These are phyloP conservation scores for Propithecus perrieri DNA, from an alignment of 2,797 vertebrate species.

Conservation along the genomic window DNA sequence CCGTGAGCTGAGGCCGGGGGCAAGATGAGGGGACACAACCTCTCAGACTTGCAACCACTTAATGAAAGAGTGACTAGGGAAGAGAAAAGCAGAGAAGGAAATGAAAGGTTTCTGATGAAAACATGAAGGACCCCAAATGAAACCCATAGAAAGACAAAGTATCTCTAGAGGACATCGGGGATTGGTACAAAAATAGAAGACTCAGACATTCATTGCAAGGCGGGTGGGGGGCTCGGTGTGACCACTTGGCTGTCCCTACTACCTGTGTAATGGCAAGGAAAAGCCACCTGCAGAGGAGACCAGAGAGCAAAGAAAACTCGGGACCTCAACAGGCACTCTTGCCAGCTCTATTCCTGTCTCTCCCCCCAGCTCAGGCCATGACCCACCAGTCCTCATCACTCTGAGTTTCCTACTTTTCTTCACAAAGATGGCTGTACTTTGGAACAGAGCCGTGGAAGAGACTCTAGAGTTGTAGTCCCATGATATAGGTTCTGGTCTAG, in stretches of 20 bases:
- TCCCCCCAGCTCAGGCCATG: neutral
- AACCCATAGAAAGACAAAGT: neutral
- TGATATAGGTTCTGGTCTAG: neutral
- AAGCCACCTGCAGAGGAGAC: neutral
- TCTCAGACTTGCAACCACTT: neutral
- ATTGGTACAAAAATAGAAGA: neutral
- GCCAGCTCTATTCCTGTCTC: neutral
- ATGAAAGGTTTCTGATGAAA: neutral
- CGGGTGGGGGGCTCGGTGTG: rapidly evolving
- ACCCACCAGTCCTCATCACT: neutral
- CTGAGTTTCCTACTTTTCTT: neutral
- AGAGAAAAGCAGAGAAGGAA: neutral
- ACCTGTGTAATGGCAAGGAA: neutral
- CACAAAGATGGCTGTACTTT: neutral
- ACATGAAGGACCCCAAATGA: neutral
- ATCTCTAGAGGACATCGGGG: neutral
- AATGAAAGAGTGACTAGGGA: neutral
- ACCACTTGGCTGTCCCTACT: neutral
- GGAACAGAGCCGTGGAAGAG: neutral
- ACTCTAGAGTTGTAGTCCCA: neutral
- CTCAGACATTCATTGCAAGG: neutral
- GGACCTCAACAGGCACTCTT: neutral
- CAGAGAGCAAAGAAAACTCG: neutral
- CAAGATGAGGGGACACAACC: neutral
- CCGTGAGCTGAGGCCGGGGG: too few relatives aligned